phyloP scores from a whole-genome alignment of 1,140 invertebrate genomes.

The Trachymyrmex septentrionalis region DNA sequence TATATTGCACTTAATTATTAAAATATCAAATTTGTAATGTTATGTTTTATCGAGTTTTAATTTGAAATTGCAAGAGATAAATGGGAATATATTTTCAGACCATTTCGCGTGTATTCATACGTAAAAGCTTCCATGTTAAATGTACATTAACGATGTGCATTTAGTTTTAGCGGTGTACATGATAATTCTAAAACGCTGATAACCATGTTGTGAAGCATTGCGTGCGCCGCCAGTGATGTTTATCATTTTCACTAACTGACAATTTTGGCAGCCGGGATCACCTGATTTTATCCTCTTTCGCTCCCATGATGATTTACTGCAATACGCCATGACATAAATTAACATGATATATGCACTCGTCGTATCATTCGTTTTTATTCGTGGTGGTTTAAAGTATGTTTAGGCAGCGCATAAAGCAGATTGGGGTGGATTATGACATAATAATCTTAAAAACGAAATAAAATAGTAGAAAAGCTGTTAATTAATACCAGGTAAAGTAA shows the following conservation, averaged over 20 bases:
- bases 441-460: background rate
- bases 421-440: background rate
- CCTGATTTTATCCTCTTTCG: slow-evolving; percentile 55
- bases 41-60: background rate
- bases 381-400: slow-evolving; percentile 23
- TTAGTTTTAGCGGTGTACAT: slow-evolving; percentile 26
- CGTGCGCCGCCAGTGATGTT: slow-evolving; percentile 40
- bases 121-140: slow-evolving; percentile 22
- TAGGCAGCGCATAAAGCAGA: background rate
- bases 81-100: slow-evolving; percentile 29
- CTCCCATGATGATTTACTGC: slow-evolving; percentile 38
- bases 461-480: background rate
- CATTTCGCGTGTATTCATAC: background rate
- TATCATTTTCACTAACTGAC: slow-evolving; percentile 63
- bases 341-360: slow-evolving; percentile 58
- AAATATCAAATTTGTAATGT: background rate
- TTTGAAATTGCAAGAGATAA: slow-evolving; percentile 1
- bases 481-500: background rate
- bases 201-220: background rate
- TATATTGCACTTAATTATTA: background rate
- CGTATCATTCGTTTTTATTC: slow-evolving; percentile 54
- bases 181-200: slow-evolving; percentile 37
- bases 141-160: slow-evolving; percentile 2
- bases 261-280: slow-evolving; percentile 49
- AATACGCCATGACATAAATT: slow-evolving; percentile 45